Percentiles rank a stretch among this genome's conserved stretches.
Evolutionary conservation across 2,888 invertebrate species (phyloP).

Genomic region (Drosophila ezoana): DNA sequence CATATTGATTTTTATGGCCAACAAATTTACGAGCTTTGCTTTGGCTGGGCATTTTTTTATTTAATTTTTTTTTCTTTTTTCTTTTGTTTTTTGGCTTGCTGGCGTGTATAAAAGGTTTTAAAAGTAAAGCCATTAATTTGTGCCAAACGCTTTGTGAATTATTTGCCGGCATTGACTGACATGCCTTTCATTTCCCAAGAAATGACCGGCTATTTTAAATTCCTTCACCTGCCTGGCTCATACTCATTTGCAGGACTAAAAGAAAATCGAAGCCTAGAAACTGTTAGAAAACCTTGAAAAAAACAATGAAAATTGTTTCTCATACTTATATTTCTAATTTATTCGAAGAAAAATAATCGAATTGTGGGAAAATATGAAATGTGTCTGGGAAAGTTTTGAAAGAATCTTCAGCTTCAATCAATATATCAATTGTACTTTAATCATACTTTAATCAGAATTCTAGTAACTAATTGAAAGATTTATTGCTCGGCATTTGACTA

Average conservation of each 20-base stretch:
- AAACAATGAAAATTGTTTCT: too few species aligned
- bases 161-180: constrained; percentile 41
- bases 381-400: too few species aligned
- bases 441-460: neutral
- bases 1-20: constrained; percentile 78
- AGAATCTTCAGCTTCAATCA: neutral
- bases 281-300: too few species aligned
- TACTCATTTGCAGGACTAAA: neutral
- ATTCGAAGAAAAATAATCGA: too few species aligned
- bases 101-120: constrained; percentile 70
- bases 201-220: constrained; percentile 2
- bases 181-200: constrained; percentile 9
- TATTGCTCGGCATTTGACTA: constrained; percentile 10
- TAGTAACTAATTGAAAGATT: neutral
- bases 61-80: constrained; percentile 14
- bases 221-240: neutral
- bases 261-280: neutral
- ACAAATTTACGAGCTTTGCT: constrained; percentile 71
- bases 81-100: constrained; percentile 30
- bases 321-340: too few species aligned
- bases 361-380: too few species aligned
- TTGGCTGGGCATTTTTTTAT: constrained; percentile 43
- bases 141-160: constrained; percentile 64
- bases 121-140: constrained; percentile 78
- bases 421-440: too few species aligned